Percentiles rank a stretch among this genome's conserved stretches.
Evolutionary conservation across 30 jellyfish, hydroid and myxozoan species (phyloP).

Genomic region (Turritopsis rubra): DNA sequence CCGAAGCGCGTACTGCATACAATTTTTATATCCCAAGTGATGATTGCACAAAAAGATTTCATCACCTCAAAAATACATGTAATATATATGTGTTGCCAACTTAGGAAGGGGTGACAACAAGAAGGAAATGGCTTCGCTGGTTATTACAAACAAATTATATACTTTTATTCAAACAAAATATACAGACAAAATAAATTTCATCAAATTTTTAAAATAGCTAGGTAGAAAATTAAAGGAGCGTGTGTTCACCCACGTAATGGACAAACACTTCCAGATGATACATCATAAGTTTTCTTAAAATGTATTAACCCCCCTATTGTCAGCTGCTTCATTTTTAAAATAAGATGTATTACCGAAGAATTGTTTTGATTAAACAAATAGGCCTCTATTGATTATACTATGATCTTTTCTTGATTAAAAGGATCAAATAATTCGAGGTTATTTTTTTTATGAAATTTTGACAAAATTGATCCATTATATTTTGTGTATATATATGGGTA

Average conservation of each 20-base stretch:
- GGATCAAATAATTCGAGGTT: background rate
- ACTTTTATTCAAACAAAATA: no score
- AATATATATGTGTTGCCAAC: no score
- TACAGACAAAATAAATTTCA: background rate
- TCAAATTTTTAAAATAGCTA: background rate
- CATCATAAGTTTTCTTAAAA: background rate
- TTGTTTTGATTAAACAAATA: background rate
- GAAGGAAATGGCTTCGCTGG: no score
- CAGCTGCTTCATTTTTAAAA: background rate
- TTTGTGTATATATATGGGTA: background rate
- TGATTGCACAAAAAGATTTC: background rate
- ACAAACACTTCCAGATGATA: background rate
- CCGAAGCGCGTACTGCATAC: background rate
- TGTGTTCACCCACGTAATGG: background rate
- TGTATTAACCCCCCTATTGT: background rate
- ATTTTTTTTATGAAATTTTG: background rate
- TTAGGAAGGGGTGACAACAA: no score
- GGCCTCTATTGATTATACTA: background rate
- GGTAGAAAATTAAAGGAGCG: background rate
- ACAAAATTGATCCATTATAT: background rate
- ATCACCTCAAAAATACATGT: no score
- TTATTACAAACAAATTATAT: no score
- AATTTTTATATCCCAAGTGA: no score
- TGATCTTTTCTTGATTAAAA: background rate
- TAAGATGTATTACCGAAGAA: background rate